These are phyloP conservation scores for Telmatherina bonti DNA, from an alignment of 2,797 vertebrate genomes.

Conservation along the genomic window DNA sequence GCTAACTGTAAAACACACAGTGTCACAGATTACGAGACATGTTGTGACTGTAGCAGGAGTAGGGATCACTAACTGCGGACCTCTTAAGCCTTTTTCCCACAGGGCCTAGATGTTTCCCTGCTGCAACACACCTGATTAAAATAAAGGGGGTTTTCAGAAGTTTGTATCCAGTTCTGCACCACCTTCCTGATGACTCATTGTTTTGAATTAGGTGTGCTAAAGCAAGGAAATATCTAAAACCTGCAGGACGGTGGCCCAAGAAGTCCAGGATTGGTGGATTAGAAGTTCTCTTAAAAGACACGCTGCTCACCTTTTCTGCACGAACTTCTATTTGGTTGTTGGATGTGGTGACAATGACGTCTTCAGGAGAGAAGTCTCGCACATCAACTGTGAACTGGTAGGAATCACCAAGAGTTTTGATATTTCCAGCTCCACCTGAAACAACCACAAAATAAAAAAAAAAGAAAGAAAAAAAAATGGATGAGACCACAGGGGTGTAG, in stretches of 20 bases:
- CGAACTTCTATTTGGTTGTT: conserved; percentile 98
- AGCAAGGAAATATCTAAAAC: background rate
- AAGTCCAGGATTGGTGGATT: background rate
- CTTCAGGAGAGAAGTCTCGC: conserved; percentile 94
- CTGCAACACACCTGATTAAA: no score
- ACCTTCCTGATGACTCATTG: no score
- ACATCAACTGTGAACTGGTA: conserved; percentile 98
- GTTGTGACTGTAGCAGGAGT: background rate
- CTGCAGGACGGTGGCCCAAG: background rate
- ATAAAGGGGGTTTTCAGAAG: no score
- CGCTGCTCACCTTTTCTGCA: conserved; percentile 90
- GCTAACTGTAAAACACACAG: conserved; percentile 85
- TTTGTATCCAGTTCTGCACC: no score
- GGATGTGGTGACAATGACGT: conserved; percentile 97
- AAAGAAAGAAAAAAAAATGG: background rate
- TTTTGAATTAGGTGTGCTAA: no score
- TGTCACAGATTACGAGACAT: background rate
- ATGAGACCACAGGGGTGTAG: background rate
- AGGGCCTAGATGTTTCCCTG: no score
- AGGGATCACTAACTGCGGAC: no score
- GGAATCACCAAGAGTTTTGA: conserved; percentile 92
- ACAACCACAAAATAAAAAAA: conserved; percentile 52
- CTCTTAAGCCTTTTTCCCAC: no score
- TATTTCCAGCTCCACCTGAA: conserved; percentile 82
- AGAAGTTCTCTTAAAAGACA: background rate